phyloP scores from a whole-genome alignment of 2,113 vertebrate species.

The Eira barbara region DNA sequence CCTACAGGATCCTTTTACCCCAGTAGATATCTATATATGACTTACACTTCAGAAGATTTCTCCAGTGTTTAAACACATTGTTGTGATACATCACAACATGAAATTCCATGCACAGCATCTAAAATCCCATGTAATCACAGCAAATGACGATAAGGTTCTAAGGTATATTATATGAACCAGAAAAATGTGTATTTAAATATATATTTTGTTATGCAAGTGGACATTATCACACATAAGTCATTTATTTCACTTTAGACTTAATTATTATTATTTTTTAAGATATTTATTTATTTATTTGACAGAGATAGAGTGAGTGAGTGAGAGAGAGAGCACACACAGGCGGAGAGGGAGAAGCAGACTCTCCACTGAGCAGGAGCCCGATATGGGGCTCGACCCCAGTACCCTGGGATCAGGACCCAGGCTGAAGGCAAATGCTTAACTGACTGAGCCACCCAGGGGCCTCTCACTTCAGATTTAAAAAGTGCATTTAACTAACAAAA shows the following conservation, averaged over 20 bases:
- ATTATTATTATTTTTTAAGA: too few relatives aligned
- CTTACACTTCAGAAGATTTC: neutral
- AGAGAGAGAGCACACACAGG: too few relatives aligned
- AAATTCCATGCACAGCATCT: neutral
- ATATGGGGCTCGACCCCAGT: too few relatives aligned
- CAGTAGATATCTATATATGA: neutral
- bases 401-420: too few relatives aligned
- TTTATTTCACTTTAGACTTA: neutral
- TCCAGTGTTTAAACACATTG: neutral
- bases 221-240: neutral
- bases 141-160: neutral
- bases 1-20: neutral
- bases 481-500: neutral
- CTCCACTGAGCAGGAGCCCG: too few relatives aligned
- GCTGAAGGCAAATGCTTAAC: too few relatives aligned
- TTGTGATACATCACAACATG: neutral
- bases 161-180: neutral
- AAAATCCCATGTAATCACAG: neutral
- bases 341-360: too few relatives aligned
- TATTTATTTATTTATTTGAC: too few relatives aligned
- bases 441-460: too few relatives aligned
- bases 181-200: neutral
- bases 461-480: neutral
- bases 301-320: too few relatives aligned
- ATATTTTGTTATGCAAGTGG: neutral